Evolutionary conservation across 2,797 vertebrate species (phyloP).

Genomic region (Sebastes vulpes): DNA sequence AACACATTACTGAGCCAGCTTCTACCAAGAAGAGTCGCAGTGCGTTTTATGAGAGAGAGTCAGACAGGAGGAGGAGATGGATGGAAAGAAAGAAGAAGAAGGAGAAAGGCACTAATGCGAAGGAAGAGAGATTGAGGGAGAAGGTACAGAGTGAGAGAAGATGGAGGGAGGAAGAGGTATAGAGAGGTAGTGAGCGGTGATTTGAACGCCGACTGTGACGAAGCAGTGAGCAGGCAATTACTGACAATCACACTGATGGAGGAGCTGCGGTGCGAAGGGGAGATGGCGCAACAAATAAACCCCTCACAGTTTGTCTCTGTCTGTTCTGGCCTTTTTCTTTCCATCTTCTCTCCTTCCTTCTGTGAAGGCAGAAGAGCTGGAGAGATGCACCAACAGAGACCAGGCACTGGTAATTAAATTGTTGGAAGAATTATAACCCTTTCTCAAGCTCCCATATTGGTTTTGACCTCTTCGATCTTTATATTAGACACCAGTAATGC

Average conservation of each 20-base stretch:
- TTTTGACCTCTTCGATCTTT: conserved; percentile 7
- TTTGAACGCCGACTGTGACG: conserved; percentile 49
- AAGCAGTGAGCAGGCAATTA: conserved; percentile 66
- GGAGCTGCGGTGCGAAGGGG: conserved; percentile 53
- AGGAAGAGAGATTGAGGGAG: background rate
- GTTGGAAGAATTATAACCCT: background rate
- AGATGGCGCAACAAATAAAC: conserved; percentile 62
- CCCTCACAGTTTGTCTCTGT: conserved; percentile 51
- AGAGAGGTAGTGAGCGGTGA: conserved; percentile 16
- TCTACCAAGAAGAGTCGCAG: conserved; percentile 10
- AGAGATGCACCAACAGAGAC: conserved; percentile 14
- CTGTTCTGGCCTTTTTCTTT: conserved; percentile 12
- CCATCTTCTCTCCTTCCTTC: background rate
- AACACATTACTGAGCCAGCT: conserved; percentile 30
- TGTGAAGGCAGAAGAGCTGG: background rate
- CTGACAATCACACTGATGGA: conserved; percentile 70
- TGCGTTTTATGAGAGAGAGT: conserved; percentile 25
- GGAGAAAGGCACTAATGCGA: background rate
- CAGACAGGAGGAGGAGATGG: background rate
- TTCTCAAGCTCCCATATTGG: background rate
- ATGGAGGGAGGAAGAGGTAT: conserved; percentile 7
- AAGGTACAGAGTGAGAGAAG: conserved; percentile 7
- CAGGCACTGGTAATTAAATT: background rate
- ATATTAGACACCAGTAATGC: background rate
- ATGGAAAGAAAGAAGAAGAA: background rate